Percentiles rank a stretch among this genome's conserved stretches.
phyloP scores from a whole-genome alignment of 2,888 invertebrate species.

The Stenoptilia bipunctidactyla region DNA sequence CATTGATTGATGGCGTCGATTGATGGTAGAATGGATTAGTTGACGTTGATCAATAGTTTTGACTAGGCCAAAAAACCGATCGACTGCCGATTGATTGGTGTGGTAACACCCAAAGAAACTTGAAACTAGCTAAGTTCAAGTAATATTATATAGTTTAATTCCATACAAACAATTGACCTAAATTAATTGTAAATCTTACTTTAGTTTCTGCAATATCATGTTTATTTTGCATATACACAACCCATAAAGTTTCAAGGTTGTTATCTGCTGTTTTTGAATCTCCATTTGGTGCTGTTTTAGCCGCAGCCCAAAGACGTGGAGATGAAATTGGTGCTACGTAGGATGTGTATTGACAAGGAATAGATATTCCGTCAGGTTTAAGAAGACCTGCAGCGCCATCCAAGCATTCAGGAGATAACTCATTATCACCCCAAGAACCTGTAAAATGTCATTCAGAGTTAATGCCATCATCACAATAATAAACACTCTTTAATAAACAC shows the following conservation, averaged over 20 bases:
- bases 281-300: conserved; percentile 41
- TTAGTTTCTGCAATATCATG: conserved; percentile 80
- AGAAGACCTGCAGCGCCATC: conserved; percentile 93
- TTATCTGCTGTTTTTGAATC: conserved; percentile 33
- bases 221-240: conserved; percentile 90
- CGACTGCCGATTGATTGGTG: too few relatives aligned
- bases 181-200: conserved; percentile 28
- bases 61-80: too few relatives aligned
- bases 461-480: too few relatives aligned
- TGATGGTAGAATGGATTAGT: too few relatives aligned
- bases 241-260: conserved; percentile 88
- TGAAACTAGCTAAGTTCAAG: too few relatives aligned
- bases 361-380: conserved; percentile 89
- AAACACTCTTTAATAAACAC: too few relatives aligned
- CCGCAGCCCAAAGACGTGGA: conserved; percentile 86
- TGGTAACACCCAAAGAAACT: too few relatives aligned
- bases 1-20: too few relatives aligned
- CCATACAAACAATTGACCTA: too few relatives aligned
- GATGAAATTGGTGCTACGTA: conserved; percentile 95
- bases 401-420: conserved; percentile 97
- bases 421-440: conserved; percentile 98
- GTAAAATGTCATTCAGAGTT: too few relatives aligned
- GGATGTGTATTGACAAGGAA: conserved; percentile 89
- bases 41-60: too few relatives aligned
- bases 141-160: too few relatives aligned